A percentile compares a stretch with the other conserved stretches of the same genome.
phyloP scores from a whole-genome alignment of 2,888 invertebrate species.

The Tuberolachnus salignus region DNA sequence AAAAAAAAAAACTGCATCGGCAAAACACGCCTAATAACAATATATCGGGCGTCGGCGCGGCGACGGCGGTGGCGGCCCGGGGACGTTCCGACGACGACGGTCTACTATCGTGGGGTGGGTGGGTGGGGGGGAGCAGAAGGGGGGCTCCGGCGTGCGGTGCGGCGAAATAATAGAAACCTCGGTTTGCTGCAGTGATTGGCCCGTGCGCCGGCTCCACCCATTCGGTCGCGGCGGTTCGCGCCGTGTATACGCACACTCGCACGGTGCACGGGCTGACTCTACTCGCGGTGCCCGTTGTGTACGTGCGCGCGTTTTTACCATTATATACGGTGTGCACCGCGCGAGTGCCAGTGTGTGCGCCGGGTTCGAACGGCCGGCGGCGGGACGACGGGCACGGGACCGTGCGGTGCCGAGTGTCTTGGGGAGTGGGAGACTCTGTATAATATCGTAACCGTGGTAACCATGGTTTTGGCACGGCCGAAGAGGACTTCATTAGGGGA shows the following conservation, averaged over 20 bases:
- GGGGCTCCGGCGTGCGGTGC: background rate
- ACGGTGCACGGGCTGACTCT: background rate
- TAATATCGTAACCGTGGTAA: slow-evolving; percentile 41
- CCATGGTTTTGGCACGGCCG: slow-evolving; percentile 21
- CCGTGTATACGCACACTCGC: background rate
- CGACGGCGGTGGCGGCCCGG: background rate
- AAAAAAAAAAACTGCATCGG: too few species aligned
- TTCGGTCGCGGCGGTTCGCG: background rate
- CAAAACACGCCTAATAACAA: too few species aligned
- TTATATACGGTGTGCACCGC: slow-evolving; percentile 6
- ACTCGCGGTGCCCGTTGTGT: too few species aligned
- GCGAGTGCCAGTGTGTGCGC: background rate
- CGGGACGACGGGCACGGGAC: background rate
- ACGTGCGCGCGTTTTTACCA: background rate
- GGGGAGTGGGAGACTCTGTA: background rate
- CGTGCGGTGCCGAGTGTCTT: background rate
- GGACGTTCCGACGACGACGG: background rate
- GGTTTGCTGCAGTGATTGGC: slow-evolving; percentile 56
- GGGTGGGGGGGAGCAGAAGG: background rate
- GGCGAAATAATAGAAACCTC: slow-evolving; percentile 53
- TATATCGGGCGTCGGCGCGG: too few species aligned
- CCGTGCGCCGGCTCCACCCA: slow-evolving; percentile 48
- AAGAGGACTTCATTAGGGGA: slow-evolving; percentile 50
- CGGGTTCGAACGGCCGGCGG: background rate
- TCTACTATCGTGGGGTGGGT: too few species aligned